Conservation (phyloP, 64 coral and sea anemone genomes). For the Pocillopora verrucosa region DNA sequence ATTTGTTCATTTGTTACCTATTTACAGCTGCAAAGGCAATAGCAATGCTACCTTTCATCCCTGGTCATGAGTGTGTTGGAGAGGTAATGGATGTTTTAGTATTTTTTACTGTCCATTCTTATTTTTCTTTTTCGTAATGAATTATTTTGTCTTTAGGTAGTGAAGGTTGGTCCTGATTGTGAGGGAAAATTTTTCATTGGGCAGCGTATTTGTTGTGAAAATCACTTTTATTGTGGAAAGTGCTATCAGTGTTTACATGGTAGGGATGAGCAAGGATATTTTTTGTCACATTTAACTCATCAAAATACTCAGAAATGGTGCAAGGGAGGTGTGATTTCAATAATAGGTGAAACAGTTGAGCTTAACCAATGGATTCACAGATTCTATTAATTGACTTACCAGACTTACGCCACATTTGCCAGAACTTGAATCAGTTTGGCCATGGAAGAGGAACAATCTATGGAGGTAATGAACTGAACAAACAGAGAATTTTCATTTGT, state of each 20-base stretch:
- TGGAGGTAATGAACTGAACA: conserved; percentile 48
- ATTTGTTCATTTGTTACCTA: not conserved
- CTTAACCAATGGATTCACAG: not conserved
- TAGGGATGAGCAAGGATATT: not conserved
- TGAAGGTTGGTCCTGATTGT: conserved; percentile 64
- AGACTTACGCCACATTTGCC: conserved; percentile 67
- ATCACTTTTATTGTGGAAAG: conserved; percentile 76
- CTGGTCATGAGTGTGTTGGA: conserved; percentile 78
- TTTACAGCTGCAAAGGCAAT: conserved; percentile 52
- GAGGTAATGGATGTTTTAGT: conserved; percentile 30
- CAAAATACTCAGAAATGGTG: not conserved
- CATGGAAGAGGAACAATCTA: conserved; percentile 74
- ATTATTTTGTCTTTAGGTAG: conserved; percentile 35
- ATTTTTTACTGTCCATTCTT: not conserved
- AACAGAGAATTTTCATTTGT: not conserved
- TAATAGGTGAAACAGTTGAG: not conserved
- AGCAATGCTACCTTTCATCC: conserved; percentile 77
- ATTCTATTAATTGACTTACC: not conserved
- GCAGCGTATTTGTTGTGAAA: conserved; percentile 71
- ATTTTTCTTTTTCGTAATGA: too few species aligned
- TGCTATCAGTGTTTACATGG: conserved; percentile 79
- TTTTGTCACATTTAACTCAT: not conserved
- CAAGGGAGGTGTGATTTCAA: too few species aligned
- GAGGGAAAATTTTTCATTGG: conserved; percentile 49
- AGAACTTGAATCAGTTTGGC: conserved; percentile 70